Evolutionary conservation across 2,113 vertebrate species (phyloP), one percentile per base, ranked within the genome.

Genomic region (Lagopus leucura): DNA sequence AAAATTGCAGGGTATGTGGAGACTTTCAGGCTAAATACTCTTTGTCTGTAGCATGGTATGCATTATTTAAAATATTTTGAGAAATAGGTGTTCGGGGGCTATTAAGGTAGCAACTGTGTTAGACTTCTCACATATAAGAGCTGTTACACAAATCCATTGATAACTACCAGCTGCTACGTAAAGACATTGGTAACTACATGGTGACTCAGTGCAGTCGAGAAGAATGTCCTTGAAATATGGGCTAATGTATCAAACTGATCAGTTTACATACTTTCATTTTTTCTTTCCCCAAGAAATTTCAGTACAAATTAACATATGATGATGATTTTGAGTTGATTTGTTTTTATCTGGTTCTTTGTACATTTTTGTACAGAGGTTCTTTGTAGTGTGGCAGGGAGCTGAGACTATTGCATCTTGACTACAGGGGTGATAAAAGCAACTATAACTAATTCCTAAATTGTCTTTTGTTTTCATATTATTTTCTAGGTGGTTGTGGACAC

Each of bases 401-500:
- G 27, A 86, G 36, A 67, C 30, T 71, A 9, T 36, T 75, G 12
- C 38, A 78, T 28, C 28, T 67, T 75, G 64, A 72, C 18, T 71
- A 19, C 8, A n/a, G 18, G 3, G 6, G 2, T 73, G 34, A 64
- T 43, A 77, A 91, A 91, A 94, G 70, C 32, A 63, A 76, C 45
- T 45, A 20, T 21, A 86, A 64, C 6, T 71, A 60, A 74, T 86
- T 30, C 38, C 80, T 63, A 64, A 28, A 82, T 95, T 50, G 15
- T 32, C 27, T 66, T 92, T 86, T 76, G 11, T 80, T 87, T 88
- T 84, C 12, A 3, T 50, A 89, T 93, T 89, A 30, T 94, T 61
- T 97, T 42, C 52, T 81, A 99, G 99, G 99, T 99, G 97, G 99
- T 99, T 94, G 99, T 99, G 75, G 99, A 99, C 93, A 99, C 99